These are phyloP conservation scores for Drosophila mayaguana DNA, from an alignment of 2,888 invertebrate species.

Conservation along the genomic window DNA sequence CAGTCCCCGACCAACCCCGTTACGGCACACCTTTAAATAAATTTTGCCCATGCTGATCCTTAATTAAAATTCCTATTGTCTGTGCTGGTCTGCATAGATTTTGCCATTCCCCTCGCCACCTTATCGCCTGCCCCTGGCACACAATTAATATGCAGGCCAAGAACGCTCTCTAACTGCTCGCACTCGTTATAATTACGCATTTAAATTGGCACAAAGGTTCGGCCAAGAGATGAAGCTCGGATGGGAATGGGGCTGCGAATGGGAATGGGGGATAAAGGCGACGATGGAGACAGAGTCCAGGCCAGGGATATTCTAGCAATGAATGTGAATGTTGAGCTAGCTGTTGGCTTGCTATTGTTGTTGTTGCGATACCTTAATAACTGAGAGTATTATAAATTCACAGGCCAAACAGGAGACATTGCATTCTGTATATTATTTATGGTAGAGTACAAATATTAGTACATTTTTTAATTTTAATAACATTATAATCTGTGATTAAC, in stretches of 20 bases:
- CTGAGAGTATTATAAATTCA: background rate
- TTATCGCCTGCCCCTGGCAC: slow-evolving; percentile 42
- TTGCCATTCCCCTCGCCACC: slow-evolving; percentile 14
- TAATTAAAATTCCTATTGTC: slow-evolving; percentile 78
- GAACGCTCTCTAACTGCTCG: slow-evolving; percentile 65
- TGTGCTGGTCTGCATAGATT: slow-evolving; percentile 61
- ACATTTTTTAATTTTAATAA: no score
- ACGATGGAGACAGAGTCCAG: slow-evolving; percentile 6
- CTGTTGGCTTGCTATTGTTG: background rate
- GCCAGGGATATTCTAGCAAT: slow-evolving; percentile 22
- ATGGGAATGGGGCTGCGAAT: background rate
- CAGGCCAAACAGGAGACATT: background rate
- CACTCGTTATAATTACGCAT: slow-evolving; percentile 80
- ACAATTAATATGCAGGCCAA: slow-evolving; percentile 78
- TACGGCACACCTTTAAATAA: slow-evolving; percentile 68
- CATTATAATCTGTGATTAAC: no score
- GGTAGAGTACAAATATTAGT: no score
- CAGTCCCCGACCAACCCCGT: background rate
- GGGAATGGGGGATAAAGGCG: background rate
- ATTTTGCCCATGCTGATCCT: slow-evolving; percentile 74
- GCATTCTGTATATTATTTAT: no score
- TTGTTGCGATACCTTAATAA: slow-evolving; percentile 1
- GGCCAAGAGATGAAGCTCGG: slow-evolving; percentile 18
- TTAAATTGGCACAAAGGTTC: slow-evolving; percentile 78
- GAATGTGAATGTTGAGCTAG: slow-evolving; percentile 16